Base-by-base conservation (phyloP, 37 sponge, comb jelly and placozoan genomes). In the Diacarnus erythraeanus region DNA sequence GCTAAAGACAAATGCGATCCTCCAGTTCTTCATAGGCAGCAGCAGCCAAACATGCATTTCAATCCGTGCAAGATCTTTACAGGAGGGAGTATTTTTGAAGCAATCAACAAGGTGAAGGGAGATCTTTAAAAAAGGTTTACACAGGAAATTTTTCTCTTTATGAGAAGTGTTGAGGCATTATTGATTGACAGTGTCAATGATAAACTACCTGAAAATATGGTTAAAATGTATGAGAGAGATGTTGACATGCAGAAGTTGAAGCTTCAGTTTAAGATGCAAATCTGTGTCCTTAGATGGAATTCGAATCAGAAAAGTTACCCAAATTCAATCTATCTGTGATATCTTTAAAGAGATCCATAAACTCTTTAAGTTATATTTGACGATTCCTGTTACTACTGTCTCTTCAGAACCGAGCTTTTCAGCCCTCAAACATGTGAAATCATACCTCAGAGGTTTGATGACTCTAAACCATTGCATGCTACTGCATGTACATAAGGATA, bases 301-400 rank as follows among this genome's bases (percentile, higher is more conserved):
- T 58, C 26, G 40, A 1, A 36, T 76, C 8, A 67, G 38, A 21
- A 26, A 77, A 74, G 80, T 86, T n/a, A 79, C 87, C 4, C 42
- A 30, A 36, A 56, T 86, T 23, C 80, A 57, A 40, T 79, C 87
- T 20, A 86, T 79, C 29, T 73, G 80, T 85, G 75, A 78, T 57
- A 75, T 63, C 30, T 60, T 86, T 38, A 71, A 64, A 4, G 83
- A 88, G 44, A 58, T 88, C 43, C 78, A 88, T 68, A 88, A 82
- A 59, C 75, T 83, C 21, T 20, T 89, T 20, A 59, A 41, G 31
- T 22, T 89, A 57, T 89, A 83, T 64, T 67, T 79, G 27, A 89
- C 84, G 40, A 31, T 89, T 30, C 84, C 84, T 43, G 65, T 89
- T 27, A 89, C 84, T 23, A 74, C 89, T 15, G 66, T 84, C 30